A percentile compares a stretch with the other conserved stretches of the same genome.
These are phyloP conservation scores for Gambusia affinis DNA, from an alignment of 2,113 vertebrate genomes.

Conservation along the genomic window DNA sequence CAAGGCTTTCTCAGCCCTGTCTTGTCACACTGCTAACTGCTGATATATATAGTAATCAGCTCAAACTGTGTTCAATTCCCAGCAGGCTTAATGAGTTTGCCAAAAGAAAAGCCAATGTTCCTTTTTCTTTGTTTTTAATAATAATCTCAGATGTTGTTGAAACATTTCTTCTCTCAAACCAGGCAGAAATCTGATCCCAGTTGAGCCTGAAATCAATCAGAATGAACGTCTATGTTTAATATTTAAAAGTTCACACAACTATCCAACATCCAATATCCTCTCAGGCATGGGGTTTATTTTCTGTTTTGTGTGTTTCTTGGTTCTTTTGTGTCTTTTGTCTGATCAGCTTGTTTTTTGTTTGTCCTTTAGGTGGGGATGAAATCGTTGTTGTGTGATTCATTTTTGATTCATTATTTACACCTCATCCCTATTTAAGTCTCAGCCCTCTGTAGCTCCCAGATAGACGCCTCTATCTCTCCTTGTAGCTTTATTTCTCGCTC, in stretches of 20 bases:
- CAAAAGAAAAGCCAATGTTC: slow-evolving; percentile 3
- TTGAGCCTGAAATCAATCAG: background rate
- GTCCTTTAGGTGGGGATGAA: slow-evolving; percentile 78
- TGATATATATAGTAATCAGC: background rate
- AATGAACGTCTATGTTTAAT: background rate
- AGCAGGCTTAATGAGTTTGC: background rate
- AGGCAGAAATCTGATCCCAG: background rate
- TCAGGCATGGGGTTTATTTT: slow-evolving; percentile 46
- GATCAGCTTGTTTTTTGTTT: slow-evolving; percentile 72
- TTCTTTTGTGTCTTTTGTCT: slow-evolving; percentile 64
- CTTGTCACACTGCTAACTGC: too few relatives aligned
- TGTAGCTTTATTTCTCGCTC: slow-evolving; percentile 39
- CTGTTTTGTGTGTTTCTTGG: slow-evolving; percentile 48
- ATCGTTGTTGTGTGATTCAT: slow-evolving; percentile 68
- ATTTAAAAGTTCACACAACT: background rate
- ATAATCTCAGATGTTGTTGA: background rate
- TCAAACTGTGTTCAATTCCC: background rate
- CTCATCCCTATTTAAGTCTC: slow-evolving; percentile 36
- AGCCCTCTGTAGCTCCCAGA: slow-evolving; percentile 23
- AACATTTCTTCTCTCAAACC: background rate
- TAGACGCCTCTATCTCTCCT: slow-evolving; percentile 26
- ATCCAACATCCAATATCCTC: background rate
- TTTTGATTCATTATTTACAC: slow-evolving; percentile 42
- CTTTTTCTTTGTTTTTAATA: background rate
- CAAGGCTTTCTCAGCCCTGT: too few relatives aligned